A percentile compares a stretch with the other conserved stretches of the same genome.
phyloP scores from a whole-genome alignment of 2,888 invertebrate genomes.

The Tiphia femorata region DNA sequence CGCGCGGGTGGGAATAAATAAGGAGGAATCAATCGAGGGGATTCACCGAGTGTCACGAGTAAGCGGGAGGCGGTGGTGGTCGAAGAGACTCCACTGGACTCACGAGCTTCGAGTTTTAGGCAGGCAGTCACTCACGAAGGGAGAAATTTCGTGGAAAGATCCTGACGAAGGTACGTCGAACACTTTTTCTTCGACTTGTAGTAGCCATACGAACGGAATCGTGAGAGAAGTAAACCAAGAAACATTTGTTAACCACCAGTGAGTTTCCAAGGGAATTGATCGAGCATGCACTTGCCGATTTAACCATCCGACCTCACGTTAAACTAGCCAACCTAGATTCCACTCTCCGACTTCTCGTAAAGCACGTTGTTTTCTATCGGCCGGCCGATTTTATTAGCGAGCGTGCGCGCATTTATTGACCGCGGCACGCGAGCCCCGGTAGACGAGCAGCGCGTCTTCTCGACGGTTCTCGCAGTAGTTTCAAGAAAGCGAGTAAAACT shows the following conservation, averaged over 20 bases:
- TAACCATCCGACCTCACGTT: conserved; percentile 5
- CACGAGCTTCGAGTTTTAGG: too few species aligned
- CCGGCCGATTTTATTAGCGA: conserved; percentile 32
- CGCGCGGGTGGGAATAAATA: conserved; percentile 43
- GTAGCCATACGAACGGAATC: too few species aligned
- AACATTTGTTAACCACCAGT: too few species aligned
- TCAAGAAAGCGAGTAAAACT: too few species aligned
- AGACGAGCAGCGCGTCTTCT: conserved; percentile 30
- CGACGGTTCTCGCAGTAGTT: conserved; percentile 39
- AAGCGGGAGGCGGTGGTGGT: background rate
- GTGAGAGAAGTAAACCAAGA: background rate
- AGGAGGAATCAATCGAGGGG: conserved; percentile 58
- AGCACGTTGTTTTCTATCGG: conserved; percentile 29
- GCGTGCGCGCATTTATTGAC: conserved; percentile 43
- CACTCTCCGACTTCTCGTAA: conserved; percentile 12
- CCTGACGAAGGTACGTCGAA: too few species aligned
- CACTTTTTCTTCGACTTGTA: too few species aligned
- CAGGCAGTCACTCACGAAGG: too few species aligned
- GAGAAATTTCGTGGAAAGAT: too few species aligned
- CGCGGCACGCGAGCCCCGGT: conserved; percentile 30
- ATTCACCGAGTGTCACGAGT: conserved; percentile 26
- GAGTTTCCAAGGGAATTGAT: too few species aligned
- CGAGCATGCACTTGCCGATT: conserved; percentile 14
- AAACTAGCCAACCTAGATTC: conserved; percentile 41
- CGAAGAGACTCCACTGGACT: too few species aligned